Evolutionary conservation across 2,113 vertebrate genomes (phyloP).

Genomic region (Crotalus viridis): DNA sequence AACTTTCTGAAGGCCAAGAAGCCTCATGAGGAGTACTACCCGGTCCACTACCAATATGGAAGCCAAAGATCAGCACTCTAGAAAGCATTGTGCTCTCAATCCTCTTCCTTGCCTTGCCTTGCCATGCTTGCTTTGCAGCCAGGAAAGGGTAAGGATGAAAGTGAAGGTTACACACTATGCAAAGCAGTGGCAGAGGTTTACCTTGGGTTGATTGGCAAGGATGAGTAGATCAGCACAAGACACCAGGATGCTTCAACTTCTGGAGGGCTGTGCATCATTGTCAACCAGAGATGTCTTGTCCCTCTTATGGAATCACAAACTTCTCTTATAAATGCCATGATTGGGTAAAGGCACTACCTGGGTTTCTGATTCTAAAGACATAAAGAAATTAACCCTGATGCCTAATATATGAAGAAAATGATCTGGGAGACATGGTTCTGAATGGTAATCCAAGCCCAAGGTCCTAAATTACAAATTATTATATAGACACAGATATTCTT

Average conservation of each 20-base stretch:
- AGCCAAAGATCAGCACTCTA: neutral
- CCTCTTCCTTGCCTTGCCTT: neutral
- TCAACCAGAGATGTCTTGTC: neutral
- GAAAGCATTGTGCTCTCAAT: neutral
- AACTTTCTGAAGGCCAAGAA: neutral
- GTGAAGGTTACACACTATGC: neutral
- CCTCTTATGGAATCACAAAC: neutral
- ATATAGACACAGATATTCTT: neutral
- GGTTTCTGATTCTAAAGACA: neutral
- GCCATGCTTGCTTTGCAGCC: neutral
- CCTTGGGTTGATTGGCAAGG: neutral
- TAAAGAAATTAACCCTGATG: neutral
- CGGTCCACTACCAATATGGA: neutral
- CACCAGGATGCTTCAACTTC: neutral
- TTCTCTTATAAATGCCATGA: neutral
- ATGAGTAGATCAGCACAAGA: neutral
- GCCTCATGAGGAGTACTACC: neutral
- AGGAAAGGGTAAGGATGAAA: neutral
- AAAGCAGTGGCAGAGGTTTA: neutral
- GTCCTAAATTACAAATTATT: neutral
- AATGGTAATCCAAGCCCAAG: neutral
- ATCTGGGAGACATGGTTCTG: neutral
- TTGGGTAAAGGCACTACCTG: neutral
- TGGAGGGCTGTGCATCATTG: neutral
- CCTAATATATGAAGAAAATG: neutral